Base-by-base conservation (phyloP, 2,888 invertebrate species). In the Perithous albicinctus region DNA sequence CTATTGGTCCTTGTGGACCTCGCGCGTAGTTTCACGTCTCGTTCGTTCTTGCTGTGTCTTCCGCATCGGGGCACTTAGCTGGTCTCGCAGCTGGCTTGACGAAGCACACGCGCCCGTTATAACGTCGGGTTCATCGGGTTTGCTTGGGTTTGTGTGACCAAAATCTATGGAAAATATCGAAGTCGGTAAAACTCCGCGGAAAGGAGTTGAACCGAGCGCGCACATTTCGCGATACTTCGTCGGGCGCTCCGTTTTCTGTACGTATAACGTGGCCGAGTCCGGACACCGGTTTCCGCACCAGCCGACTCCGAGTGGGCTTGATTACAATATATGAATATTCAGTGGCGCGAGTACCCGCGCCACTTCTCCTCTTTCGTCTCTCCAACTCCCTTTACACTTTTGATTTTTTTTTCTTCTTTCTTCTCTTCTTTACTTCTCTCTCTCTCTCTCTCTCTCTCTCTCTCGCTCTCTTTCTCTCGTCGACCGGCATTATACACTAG, bases 271-370 rank as follows among this genome's bases (percentile, higher is more conserved):
- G 64, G 61, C 66, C 56, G 70, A 59, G 56, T 35, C 69, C 23
- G 69, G 51, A 54, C 67, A 73, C 74, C 61, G 70, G 72, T 80
- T 80, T 76, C 59, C 69, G 67, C 74, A 41, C 78, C 48, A 78
- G 41, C 43, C 69, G 63, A 69, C 61, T 83, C 61, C 48, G 18
- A 12, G 83, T n/a, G 73, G 70, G 78, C 77, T 79, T 90, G 88
- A 92, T 92, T 92, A 91, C 90, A 92, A 92, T 92, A 91, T 88
- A 92, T 92, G 92, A 92, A 92, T 92, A 92, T 92, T 92, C 92
- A 92, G 85, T 79, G 87, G 85, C 82, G 86, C 87, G 84, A 87
- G 86, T 81, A 83, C 82, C 84, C 86, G 81, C 85, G 80, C 85
- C 82, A 83, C 85, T 87, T 86, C 84, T 81, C 74, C 83, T 80